Evolutionary conservation across 2,113 vertebrate genomes (phyloP).

Genomic region (Sciurus niger): DNA sequence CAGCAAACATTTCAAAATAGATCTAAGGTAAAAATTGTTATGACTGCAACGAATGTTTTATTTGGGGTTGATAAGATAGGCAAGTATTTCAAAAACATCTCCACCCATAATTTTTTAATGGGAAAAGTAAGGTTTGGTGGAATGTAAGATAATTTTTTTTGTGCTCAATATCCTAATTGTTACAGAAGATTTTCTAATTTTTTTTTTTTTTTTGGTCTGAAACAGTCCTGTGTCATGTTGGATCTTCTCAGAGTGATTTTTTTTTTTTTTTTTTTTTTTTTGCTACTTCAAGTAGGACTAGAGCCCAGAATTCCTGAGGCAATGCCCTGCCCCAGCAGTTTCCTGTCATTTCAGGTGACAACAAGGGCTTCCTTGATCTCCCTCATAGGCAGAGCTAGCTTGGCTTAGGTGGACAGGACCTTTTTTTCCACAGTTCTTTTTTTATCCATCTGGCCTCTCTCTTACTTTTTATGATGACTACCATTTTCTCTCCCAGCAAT

Average conservation of each 20-base stretch:
- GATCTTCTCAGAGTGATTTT: background rate
- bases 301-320: constrained; percentile 60
- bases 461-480: background rate
- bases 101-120: constrained; percentile 74
- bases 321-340: background rate
- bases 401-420: background rate
- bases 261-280: background rate
- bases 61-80: constrained; percentile 78
- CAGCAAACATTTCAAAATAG: constrained; percentile 78
- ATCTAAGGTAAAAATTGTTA: constrained; percentile 80
- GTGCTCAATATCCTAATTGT: background rate
- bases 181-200: constrained; percentile 42
- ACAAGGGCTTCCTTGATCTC: background rate
- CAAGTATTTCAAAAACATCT: constrained; percentile 75
- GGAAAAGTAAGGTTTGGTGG: constrained; percentile 64
- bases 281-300: background rate
- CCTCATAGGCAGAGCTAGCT: background rate
- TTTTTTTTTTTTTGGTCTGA: constrained; percentile 2
- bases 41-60: constrained; percentile 70
- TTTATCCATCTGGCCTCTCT: background rate
- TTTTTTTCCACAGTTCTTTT: constrained; percentile 35
- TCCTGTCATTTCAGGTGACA: background rate
- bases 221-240: background rate
- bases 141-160: constrained; percentile 62
- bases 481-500: background rate